Evolutionary conservation across 2,113 vertebrate genomes (phyloP).

Genomic region (Poeciliopsis prolifica): DNA sequence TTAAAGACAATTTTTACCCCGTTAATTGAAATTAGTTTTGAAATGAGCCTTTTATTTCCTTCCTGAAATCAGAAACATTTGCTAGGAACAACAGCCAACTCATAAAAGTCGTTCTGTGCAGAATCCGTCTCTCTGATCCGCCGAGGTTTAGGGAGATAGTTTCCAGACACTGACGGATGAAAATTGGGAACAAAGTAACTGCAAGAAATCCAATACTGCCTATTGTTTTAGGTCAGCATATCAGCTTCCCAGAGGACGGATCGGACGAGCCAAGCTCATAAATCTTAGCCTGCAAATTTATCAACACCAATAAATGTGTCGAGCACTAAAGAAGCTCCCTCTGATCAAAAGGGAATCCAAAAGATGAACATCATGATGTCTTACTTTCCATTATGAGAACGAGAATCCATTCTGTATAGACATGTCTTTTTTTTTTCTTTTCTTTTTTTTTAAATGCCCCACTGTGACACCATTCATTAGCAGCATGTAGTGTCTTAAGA

Average conservation of each 20-base stretch:
- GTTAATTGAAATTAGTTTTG: too few species aligned
- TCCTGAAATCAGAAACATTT: background rate
- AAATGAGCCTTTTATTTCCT: too few species aligned
- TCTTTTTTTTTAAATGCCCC: too few species aligned
- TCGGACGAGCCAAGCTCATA: background rate
- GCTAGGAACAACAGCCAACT: background rate
- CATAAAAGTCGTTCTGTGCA: background rate
- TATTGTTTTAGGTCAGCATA: background rate
- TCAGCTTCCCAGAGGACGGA: background rate
- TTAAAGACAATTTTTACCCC: too few species aligned
- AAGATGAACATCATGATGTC: too few species aligned
- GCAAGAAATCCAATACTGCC: too few species aligned
- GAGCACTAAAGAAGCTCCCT: background rate
- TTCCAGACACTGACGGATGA: slow-evolving; percentile 22
- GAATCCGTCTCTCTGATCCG: background rate
- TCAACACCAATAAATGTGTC: slow-evolving; percentile 12
- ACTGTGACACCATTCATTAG: too few species aligned
- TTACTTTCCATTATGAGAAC: too few species aligned
- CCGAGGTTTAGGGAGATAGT: background rate
- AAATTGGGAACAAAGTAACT: slow-evolving; percentile 32
- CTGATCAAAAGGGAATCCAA: background rate
- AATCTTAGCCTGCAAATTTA: background rate
- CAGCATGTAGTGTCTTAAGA: too few species aligned
- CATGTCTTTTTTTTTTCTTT: too few species aligned
- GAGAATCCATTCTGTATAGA: too few species aligned